Conservation (phyloP, 2,888 invertebrate genomes). For the Elmis aenea region DNA sequence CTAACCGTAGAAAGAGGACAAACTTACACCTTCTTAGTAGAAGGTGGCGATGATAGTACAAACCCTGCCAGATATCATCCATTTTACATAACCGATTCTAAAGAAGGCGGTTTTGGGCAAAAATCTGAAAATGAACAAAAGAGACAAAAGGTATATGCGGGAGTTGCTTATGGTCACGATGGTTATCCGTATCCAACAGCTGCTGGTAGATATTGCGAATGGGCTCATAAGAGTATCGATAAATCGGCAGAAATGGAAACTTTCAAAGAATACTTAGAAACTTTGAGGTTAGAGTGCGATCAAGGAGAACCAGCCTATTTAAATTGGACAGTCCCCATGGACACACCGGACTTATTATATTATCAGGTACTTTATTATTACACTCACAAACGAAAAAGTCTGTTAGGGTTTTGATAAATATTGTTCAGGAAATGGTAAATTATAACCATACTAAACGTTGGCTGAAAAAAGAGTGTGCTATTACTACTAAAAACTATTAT, state of each 20-base stretch:
- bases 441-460: background rate
- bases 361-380: conserved; percentile 79
- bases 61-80: conserved; percentile 86
- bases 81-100: conserved; percentile 82
- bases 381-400: conserved; percentile 8
- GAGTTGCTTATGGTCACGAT: conserved; percentile 69
- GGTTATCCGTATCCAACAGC: conserved; percentile 78
- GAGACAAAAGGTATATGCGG: conserved; percentile 71
- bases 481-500: too few species aligned
- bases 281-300: conserved; percentile 70
- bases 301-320: conserved; percentile 70
- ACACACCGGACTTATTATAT: conserved; percentile 79
- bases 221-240: conserved; percentile 75
- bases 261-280: conserved; percentile 73
- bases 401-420: conserved; percentile 1
- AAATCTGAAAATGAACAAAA: conserved; percentile 64
- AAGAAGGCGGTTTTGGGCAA: conserved; percentile 82
- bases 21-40: conserved; percentile 80
- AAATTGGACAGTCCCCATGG: conserved; percentile 79
- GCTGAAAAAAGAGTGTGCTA: too few species aligned
- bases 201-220: conserved; percentile 83
- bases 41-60: conserved; percentile 76
- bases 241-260: conserved; percentile 65
- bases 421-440: background rate
- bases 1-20: conserved; percentile 80